Base-by-base conservation (phyloP, 2,113 vertebrate species). In the Puffinus mauretanicus region DNA sequence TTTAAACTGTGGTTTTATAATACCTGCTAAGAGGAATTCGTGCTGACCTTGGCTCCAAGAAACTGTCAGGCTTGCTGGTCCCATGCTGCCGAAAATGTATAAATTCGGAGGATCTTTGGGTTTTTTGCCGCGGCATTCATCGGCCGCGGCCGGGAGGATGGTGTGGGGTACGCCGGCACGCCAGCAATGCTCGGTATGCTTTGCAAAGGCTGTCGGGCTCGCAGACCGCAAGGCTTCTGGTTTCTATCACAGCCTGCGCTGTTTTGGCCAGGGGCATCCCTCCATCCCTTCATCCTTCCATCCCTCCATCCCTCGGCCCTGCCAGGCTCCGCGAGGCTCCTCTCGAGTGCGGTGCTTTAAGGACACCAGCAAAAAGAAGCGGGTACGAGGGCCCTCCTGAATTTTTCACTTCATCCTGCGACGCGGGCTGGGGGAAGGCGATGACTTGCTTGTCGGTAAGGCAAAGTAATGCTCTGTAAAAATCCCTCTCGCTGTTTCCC, bases 141-240 rank as follows among this genome's bases (percentile, higher is more conserved):
- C 2, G 3, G 44, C 44, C 0, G 0, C 1, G 49, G 55, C n/a
- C 0, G 1, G 79, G 44, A 85, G 80, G 66, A 18, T 6, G 19
- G 47, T 4, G 71, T 72, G 57, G 84, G 77, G 62, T 32, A 55
- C 0, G 0, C 40, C 57, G 69, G 65, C 7, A 2, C 0, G 30
- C 86, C 86, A 88, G 93, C 76, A 83, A 62, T 78, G 83, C 83
- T 89, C 2, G 2, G 83, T 29, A 58, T 89, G 83, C 86, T 73
- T 40, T 52, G 64, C 64, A 55, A 88, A 81, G 86, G 61, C 85
- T 52, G 44, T 13, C 0, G 0, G 81, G 70, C 93, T 93, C 6
- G 0, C 47, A 71, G 82, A 82, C 75, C 44, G 1, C 91, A 57
- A 21, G 51, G 92, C 89, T 95, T 77, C 93, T 97, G 96, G 71